Evolutionary conservation across 2,888 invertebrate species (phyloP), one percentile per base, ranked within the genome.

Genomic region (Eilema griseolum): DNA sequence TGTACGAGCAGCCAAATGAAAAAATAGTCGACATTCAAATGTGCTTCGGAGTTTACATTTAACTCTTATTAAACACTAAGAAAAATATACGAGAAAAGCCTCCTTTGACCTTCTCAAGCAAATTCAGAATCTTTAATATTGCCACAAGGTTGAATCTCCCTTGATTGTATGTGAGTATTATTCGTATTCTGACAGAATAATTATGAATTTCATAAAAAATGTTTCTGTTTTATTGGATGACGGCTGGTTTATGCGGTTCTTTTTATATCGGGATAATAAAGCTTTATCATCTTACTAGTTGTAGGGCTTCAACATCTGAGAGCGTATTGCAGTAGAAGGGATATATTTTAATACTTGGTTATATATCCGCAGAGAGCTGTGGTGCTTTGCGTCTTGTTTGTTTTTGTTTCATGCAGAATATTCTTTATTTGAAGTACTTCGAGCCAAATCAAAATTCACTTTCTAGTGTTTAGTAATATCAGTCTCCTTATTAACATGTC

Each of bases 11-110:
- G 31, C 59, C 41, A 64, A 69, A 69, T 69, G 31, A 69, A 69
- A 69, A 26, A 59, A 24, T 28, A 20, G 16, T 31, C 59, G 23
- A 28, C 67, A 14, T 66, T 20, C 31, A 23, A 61, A 59, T 60
- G 23, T 28, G 62, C n/a, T 20, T 24, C 63, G 7, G 46, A 63
- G 59, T 60, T 71, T 67, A 67, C 61, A 64, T 71, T 61, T 67
- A 67, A 63, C 60, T 71, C 67, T 71, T 71, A 71, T 71, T 68
- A 71, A 61, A 67, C 20, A 56, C 61, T 52, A 69, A 70, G 61
- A 61, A 52, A 33, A 26, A 41, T 12, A 57, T 57, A 41, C 26
- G 24, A 24, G 26, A 37, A 68, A 67, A 68, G 23, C 12, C 46
- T 26, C 20, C 20, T 28, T 33, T 7, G n/a, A 11, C 2, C 26